Percentiles rank a stretch among this genome's conserved stretches.
phyloP scores from a whole-genome alignment of 2,113 vertebrate species.

The Mustela nigripes region DNA sequence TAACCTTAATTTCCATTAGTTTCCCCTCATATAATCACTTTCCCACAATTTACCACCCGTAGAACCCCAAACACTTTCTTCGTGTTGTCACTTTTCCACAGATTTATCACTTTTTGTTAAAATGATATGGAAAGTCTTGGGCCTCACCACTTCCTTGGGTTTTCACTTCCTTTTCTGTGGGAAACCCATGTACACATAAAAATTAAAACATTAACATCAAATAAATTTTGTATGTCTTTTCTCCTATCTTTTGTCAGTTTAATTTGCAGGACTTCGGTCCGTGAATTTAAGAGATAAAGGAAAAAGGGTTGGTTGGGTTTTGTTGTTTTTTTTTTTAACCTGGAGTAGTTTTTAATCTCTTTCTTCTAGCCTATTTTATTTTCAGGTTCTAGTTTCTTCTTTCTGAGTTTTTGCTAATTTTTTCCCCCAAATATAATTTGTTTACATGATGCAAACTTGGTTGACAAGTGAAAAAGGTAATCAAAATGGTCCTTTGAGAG shows the following conservation, averaged over 20 bases:
- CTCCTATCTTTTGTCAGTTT: neutral
- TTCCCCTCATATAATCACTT: neutral
- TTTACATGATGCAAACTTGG: conserved; percentile 18
- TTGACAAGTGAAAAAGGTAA: conserved; percentile 44
- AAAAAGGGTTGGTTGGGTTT: neutral
- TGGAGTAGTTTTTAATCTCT: neutral
- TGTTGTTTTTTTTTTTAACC: neutral
- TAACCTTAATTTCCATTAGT: neutral
- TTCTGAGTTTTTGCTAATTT: neutral
- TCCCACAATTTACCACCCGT: neutral
- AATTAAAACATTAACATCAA: conserved; percentile 40
- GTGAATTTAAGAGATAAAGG: neutral
- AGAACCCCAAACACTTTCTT: neutral
- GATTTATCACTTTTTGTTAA: conserved; percentile 32
- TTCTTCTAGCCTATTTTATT: neutral
- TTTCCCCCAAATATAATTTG: neutral
- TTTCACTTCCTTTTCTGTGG: conserved; percentile 40
- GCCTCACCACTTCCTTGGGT: neutral
- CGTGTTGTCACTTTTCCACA: neutral
- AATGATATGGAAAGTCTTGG: neutral
- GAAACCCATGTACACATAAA: neutral
- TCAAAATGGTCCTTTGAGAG: conserved; percentile 22
- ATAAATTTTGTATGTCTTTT: neutral
- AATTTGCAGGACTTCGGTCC: neutral
- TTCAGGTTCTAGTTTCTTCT: neutral